Evolutionary conservation across 2,888 invertebrate species (phyloP).

Genomic region (Watsonalla binaria): DNA sequence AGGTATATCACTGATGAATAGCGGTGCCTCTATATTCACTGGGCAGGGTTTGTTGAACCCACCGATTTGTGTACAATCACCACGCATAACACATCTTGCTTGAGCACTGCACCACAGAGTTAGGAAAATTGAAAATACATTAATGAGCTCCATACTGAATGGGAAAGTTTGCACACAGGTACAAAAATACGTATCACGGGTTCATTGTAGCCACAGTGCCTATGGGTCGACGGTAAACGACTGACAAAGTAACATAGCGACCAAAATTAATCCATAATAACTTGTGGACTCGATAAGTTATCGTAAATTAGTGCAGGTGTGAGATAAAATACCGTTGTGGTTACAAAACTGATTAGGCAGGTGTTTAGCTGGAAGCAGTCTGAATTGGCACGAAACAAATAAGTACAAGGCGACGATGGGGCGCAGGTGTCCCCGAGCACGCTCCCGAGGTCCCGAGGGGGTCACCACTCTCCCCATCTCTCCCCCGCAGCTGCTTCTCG

Average conservation of each 20-base stretch:
- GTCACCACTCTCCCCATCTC: conserved; percentile 9
- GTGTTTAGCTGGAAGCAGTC: neutral
- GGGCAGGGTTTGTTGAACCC: conserved; percentile 45
- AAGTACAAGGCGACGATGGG: conserved; percentile 8
- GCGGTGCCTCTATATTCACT: conserved; percentile 33
- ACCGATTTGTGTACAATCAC: conserved; percentile 37
- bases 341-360: conserved; percentile 4
- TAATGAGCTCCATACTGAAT: conserved; percentile 34
- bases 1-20: conserved; percentile 40
- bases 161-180: conserved; percentile 6
- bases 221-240: conserved; percentile 7
- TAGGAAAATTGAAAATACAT: conserved; percentile 26
- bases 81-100: conserved; percentile 52
- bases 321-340: conserved; percentile 35
- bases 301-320: conserved; percentile 58
- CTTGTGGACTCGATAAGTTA: conserved; percentile 44
- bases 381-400: conserved; percentile 13
- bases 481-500: conserved; percentile 28
- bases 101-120: conserved; percentile 36
- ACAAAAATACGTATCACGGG: conserved; percentile 6
- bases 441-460: conserved; percentile 15
- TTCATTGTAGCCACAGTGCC: conserved; percentile 7
- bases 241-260: conserved; percentile 19
- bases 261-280: conserved; percentile 26
- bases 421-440: conserved; percentile 30